Conservation (phyloP, 1,140 invertebrate species). For the Drosophila ambigua region DNA sequence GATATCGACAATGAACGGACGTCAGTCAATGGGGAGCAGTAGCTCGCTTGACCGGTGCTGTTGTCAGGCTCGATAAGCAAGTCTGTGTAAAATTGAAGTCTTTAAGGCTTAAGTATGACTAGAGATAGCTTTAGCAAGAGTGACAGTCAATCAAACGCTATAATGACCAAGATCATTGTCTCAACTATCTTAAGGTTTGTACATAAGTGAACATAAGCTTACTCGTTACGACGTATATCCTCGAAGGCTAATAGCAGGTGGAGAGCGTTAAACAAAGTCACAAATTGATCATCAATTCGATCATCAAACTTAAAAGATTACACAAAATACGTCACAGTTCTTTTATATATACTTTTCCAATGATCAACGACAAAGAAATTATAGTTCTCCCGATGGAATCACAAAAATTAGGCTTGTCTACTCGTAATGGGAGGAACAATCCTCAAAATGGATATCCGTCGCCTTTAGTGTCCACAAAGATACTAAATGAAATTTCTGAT, state of each 20-base stretch:
- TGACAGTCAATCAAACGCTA: conserved; percentile 51
- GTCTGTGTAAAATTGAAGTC: conserved; percentile 55
- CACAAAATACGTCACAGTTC: too few species aligned
- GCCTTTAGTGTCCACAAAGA: conserved; percentile 40
- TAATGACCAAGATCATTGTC: conserved; percentile 5
- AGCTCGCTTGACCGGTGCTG: conserved; percentile 14
- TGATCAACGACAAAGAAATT: conserved; percentile 1
- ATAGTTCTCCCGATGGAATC: not conserved
- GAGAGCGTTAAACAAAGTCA: too few species aligned
- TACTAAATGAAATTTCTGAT: conserved; percentile 58
- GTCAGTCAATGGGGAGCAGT: conserved; percentile 26
- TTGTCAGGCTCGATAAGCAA: conserved; percentile 64
- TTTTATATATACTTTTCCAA: too few species aligned
- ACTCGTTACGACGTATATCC: too few species aligned
- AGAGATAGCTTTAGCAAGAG: conserved; percentile 44
- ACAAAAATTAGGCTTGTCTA: not conserved
- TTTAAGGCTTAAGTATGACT: conserved; percentile 51
- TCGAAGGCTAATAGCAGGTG: too few species aligned
- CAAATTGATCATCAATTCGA: too few species aligned
- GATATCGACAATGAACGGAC: conserved; percentile 42
- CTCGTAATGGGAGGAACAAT: not conserved
- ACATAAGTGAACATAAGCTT: too few species aligned
- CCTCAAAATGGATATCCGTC: conserved; percentile 43
- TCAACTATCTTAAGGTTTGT: too few species aligned
- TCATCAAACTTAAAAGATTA: too few species aligned